phyloP scores from a whole-genome alignment of 2,888 invertebrate genomes.

The Coleophora deauratella region DNA sequence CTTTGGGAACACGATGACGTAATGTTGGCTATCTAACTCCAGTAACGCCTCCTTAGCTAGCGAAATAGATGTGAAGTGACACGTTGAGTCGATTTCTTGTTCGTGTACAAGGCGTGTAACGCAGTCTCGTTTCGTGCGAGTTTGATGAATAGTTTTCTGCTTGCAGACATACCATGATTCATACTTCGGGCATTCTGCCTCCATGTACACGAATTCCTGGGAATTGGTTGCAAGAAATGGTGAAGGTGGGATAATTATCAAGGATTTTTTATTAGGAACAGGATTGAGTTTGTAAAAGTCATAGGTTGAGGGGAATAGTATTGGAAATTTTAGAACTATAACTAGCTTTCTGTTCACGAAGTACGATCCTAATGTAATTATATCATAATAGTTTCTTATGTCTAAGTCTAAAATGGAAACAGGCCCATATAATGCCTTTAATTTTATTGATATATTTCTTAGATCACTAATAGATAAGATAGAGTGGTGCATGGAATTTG shows the following conservation, averaged over 20 bases:
- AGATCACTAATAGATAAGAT: no score
- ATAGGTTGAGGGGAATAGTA: not conserved
- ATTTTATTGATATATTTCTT: no score
- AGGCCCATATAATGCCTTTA: no score
- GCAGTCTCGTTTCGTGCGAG: conserved; percentile 4
- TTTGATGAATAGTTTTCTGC: conserved; percentile 4
- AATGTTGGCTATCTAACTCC: conserved; percentile 4
- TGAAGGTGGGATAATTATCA: conserved; percentile 6
- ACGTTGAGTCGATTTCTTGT: conserved; percentile 3
- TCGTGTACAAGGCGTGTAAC: not conserved
- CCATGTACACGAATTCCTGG: no score
- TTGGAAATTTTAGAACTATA: conserved; percentile 9
- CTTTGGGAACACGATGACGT: conserved; percentile 3
- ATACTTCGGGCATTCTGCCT: no score
- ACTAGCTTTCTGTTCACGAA: no score
- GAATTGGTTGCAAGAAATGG: no score
- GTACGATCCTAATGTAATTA: no score
- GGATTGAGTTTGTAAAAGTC: not conserved
- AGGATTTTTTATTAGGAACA: not conserved
- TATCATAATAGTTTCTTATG: no score
- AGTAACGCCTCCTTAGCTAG: conserved; percentile 5
- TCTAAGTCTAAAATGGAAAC: no score
- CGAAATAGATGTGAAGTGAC: conserved; percentile 2
- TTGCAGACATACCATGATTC: no score
- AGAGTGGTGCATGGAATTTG: no score